Evolutionary conservation across 2,113 vertebrate species (phyloP).

Genomic region (Lethenteron camtschaticum): DNA sequence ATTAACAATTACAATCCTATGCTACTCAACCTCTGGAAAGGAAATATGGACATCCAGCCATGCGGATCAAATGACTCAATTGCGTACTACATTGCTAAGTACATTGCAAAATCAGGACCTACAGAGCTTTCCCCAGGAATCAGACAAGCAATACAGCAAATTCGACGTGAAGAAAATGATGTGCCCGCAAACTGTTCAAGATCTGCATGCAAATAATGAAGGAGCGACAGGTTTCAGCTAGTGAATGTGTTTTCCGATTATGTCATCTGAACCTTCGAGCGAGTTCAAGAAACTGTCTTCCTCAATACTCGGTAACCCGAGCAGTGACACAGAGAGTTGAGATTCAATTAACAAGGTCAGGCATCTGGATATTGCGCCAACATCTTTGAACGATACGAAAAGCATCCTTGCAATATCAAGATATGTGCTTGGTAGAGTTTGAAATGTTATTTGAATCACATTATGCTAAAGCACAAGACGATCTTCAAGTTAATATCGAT

Average conservation of each 20-base stretch:
- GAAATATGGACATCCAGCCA: constrained; percentile 5
- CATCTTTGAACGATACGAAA: neutral
- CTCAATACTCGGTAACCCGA: neutral
- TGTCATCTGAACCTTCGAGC: neutral
- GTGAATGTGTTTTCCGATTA: neutral
- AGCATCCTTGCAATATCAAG: neutral
- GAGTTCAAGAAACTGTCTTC: neutral
- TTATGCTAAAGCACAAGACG: neutral
- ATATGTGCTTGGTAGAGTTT: neutral
- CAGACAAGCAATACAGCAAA: neutral
- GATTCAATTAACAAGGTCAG: neutral
- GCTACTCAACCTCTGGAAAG: neutral
- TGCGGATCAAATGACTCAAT: neutral
- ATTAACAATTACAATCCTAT: neutral
- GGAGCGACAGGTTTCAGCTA: neutral
- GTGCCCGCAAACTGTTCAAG: neutral
- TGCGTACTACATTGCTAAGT: neutral
- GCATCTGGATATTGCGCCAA: neutral
- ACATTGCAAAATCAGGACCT: neutral
- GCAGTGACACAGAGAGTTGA: neutral
- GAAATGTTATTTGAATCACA: neutral
- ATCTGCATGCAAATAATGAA: neutral
- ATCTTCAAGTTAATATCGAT: neutral
- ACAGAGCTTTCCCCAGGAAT: neutral
- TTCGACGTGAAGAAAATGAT: neutral